Evolutionary conservation across 1,140 invertebrate genomes (phyloP).

Genomic region (Leptinotarsa texana): DNA sequence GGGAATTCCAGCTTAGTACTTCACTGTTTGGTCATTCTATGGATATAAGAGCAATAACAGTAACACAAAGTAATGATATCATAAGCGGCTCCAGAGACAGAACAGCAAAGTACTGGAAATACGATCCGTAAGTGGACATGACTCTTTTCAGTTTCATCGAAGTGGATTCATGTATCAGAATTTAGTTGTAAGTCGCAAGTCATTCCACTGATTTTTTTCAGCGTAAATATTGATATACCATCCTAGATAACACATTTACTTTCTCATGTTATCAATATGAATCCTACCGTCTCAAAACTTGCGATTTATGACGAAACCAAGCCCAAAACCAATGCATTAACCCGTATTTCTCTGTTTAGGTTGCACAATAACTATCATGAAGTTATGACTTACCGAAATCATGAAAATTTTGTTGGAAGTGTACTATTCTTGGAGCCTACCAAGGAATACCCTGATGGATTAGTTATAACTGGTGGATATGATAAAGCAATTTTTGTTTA

Average conservation of each 20-base stretch:
- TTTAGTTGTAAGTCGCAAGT: too few relatives aligned
- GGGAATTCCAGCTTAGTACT: constrained; percentile 69
- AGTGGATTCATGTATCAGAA: too few relatives aligned
- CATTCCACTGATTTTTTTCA: background rate
- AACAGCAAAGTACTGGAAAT: constrained; percentile 82
- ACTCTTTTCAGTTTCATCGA: background rate
- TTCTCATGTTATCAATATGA: too few relatives aligned
- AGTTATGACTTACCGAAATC: constrained; percentile 74
- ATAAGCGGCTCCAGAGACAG: constrained; percentile 86
- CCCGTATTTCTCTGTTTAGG: constrained; percentile 29
- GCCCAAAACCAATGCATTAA: too few relatives aligned
- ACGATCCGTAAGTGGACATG: constrained; percentile 67
- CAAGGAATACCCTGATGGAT: constrained; percentile 70
- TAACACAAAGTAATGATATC: constrained; percentile 70
- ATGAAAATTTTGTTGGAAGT: constrained; percentile 83
- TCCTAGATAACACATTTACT: too few relatives aligned
- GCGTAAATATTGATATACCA: too few relatives aligned
- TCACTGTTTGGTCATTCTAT: constrained; percentile 77
- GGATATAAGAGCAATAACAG: constrained; percentile 79
- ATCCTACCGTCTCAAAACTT: too few relatives aligned
- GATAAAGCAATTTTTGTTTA: constrained; percentile 84
- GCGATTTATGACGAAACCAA: too few relatives aligned
- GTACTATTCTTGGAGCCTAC: constrained; percentile 76
- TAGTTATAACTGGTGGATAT: constrained; percentile 87
- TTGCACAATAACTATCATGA: constrained; percentile 55